Evolutionary conservation across 2,113 vertebrate genomes (phyloP).

Genomic region (Amblyopsis rosae): DNA sequence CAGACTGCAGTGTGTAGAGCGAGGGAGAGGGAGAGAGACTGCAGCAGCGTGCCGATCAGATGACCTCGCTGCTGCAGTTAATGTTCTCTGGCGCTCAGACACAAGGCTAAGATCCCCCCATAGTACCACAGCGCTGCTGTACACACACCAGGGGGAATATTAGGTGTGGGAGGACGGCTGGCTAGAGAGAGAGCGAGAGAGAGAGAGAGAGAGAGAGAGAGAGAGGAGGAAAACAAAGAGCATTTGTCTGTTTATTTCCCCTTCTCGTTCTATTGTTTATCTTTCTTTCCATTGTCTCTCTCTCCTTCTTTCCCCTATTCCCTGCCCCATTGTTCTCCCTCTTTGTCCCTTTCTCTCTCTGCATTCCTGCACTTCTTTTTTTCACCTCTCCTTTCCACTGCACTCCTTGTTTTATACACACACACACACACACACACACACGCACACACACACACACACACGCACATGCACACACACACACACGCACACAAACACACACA

Average conservation of each 20-base stretch:
- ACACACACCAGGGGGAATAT: constrained; percentile 51
- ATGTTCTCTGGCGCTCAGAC: constrained; percentile 71
- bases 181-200: constrained; percentile 14
- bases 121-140: constrained; percentile 57
- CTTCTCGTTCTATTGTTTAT: too few species aligned
- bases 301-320: too few species aligned
- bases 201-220: constrained; percentile 9
- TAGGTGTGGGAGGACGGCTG: constrained; percentile 2
- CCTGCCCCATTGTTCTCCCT: background rate
- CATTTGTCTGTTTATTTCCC: background rate
- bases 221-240: constrained; percentile 18
- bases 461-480: too few species aligned
- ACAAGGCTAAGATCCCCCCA: constrained; percentile 62
- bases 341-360: constrained; percentile 16
- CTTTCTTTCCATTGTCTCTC: background rate
- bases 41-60: constrained; percentile 74
- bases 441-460: too few species aligned
- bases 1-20: constrained; percentile 63
- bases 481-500: too few species aligned
- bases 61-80: constrained; percentile 78
- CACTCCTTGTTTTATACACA: constrained; percentile 15
- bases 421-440: too few species aligned
- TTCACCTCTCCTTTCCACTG: background rate
- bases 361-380: constrained; percentile 4
- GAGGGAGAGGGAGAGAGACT: constrained; percentile 48